Percentiles rank a stretch among this genome's conserved stretches.
Conservation (phyloP, 2,113 vertebrate genomes). For the Nipponia nippon region DNA sequence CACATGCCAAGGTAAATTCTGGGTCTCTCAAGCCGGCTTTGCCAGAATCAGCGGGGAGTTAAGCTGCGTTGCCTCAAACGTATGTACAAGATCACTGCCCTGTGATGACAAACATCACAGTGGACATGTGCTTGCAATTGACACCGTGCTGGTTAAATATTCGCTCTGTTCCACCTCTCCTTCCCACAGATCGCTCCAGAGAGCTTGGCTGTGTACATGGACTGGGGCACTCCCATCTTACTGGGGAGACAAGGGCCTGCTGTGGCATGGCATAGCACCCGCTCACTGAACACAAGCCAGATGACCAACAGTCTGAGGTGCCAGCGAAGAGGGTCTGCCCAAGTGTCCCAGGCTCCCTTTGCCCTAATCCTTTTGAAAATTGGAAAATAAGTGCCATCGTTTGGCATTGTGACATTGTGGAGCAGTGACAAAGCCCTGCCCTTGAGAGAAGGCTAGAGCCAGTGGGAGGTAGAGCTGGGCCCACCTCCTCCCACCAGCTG, state of each 20-base stretch:
- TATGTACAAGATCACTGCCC: neutral
- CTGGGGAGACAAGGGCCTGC: neutral
- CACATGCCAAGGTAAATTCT: neutral
- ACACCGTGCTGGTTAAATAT: constrained; percentile 17
- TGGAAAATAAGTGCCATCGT: neutral
- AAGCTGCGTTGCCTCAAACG: neutral
- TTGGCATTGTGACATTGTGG: neutral
- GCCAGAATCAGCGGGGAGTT: neutral
- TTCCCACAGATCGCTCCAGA: neutral
- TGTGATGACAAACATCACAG: neutral
- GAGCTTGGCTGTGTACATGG: neutral
- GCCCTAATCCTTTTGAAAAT: neutral
- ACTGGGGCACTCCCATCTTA: neutral
- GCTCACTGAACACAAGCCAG: neutral
- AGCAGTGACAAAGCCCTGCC: neutral
- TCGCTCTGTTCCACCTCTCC: neutral
- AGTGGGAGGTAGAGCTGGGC: neutral
- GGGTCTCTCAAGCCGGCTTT: neutral
- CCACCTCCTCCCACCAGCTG: neutral
- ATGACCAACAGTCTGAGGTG: neutral
- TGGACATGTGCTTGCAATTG: neutral
- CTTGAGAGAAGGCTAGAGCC: neutral
- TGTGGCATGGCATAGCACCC: neutral
- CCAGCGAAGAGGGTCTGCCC: neutral
- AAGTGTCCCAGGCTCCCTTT: neutral